Conservation (phyloP, 2,888 invertebrate genomes). For the Congeria kusceri region DNA sequence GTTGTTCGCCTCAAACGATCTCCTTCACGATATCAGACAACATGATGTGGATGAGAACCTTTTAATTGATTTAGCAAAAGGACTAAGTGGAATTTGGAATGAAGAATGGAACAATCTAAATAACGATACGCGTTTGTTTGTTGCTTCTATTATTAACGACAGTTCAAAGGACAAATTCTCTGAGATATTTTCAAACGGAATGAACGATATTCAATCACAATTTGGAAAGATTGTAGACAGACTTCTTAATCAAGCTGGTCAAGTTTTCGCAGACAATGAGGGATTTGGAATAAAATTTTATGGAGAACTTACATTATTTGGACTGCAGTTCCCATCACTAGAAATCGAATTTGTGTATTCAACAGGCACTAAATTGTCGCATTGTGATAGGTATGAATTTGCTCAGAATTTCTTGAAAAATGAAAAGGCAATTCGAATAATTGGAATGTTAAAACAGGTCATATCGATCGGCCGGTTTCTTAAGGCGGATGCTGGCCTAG, state of each 20-base stretch:
- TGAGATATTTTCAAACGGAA: neutral
- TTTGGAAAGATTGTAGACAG: neutral
- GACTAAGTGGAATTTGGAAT: neutral
- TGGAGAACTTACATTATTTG: slow-evolving; percentile 5
- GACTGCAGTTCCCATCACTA: slow-evolving; percentile 13
- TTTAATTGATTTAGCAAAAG: neutral
- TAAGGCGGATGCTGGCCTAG: slow-evolving; percentile 19
- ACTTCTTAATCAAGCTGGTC: neutral
- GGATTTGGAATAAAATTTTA: slow-evolving; percentile 18
- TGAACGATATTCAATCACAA: neutral
- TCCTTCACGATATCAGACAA: no score
- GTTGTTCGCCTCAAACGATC: no score
- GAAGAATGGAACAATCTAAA: neutral
- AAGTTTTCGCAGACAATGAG: neutral
- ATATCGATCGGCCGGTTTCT: neutral
- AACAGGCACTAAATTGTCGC: slow-evolving; percentile 7
- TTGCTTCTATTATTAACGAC: neutral
- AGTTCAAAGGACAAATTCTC: neutral
- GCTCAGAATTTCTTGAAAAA: slow-evolving; percentile 38
- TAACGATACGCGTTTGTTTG: neutral
- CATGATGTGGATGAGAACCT: no score
- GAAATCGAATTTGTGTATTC: slow-evolving; percentile 52
- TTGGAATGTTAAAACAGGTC: no score
- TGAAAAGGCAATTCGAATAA: slow-evolving; percentile 37
- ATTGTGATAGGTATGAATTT: slow-evolving; percentile 45